phyloP scores from a whole-genome alignment of 2,888 invertebrate species.

The Trissoscelio sp. region DNA sequence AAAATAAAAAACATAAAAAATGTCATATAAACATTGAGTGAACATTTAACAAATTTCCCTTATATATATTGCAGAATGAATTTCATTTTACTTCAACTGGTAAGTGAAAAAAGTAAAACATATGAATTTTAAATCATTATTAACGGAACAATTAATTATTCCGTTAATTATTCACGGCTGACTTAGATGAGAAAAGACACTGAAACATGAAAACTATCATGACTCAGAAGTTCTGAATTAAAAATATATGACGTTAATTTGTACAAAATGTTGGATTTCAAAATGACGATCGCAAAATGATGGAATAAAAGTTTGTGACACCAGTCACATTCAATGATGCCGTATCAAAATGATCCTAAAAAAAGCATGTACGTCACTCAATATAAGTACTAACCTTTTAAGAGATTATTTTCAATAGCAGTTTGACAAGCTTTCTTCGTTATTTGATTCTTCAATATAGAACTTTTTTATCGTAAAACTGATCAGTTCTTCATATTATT shows the following conservation, averaged over 20 bases:
- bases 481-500: constrained; percentile 14
- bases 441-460: constrained; percentile 21
- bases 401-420: constrained; percentile 48
- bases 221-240: too few relatives aligned
- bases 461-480: neutral
- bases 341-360: neutral
- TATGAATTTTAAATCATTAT: too few relatives aligned
- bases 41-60: neutral
- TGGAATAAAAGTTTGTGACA: constrained; percentile 2
- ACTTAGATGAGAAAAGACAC: too few relatives aligned
- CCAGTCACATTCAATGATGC: constrained; percentile 19
- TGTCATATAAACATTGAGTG: neutral
- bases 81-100: too few relatives aligned
- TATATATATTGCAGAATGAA: neutral
- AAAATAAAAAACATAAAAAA: too few relatives aligned
- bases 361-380: constrained; percentile 26
- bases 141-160: too few relatives aligned
- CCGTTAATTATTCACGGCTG: too few relatives aligned
- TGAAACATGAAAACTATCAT: too few relatives aligned
- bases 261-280: neutral
- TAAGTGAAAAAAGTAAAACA: neutral
- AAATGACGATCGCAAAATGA: neutral
- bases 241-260: neutral
- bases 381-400: constrained; percentile 38
- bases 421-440: constrained; percentile 24